Evolutionary conservation across 1,140 invertebrate genomes (phyloP).

Genomic region (Caenorhabditis inopinata): DNA sequence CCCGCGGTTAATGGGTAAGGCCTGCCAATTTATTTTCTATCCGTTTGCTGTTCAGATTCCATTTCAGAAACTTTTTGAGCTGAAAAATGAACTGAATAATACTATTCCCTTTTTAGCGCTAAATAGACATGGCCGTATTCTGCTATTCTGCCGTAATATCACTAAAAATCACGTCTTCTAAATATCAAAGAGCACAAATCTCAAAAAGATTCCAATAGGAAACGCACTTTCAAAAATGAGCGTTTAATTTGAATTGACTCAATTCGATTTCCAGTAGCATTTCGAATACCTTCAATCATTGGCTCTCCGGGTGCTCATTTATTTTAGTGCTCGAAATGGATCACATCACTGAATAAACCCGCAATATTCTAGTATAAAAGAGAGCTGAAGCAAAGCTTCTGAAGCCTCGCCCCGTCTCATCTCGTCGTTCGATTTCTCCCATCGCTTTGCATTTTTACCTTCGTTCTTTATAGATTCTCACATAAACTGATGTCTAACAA

Average conservation of each 20-base stretch:
- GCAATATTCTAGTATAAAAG: background rate
- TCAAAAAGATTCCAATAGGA: background rate
- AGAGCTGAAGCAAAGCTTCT: no score
- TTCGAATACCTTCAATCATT: background rate
- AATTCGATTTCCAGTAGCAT: background rate
- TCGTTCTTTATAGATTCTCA: background rate
- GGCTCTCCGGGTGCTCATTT: background rate
- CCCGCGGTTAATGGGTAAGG: no score
- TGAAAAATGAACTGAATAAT: background rate
- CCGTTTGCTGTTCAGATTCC: no score
- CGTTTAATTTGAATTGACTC: background rate
- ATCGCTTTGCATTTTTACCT: no score
- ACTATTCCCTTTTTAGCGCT: no score
- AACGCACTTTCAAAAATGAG: conserved; percentile 20
- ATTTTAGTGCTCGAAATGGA: background rate
- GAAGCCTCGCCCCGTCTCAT: background rate
- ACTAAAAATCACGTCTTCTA: background rate
- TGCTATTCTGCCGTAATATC: background rate
- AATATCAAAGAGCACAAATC: background rate
- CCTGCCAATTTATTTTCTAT: no score
- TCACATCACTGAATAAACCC: background rate
- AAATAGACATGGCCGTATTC: background rate
- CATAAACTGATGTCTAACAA: background rate
- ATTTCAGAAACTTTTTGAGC: background rate
- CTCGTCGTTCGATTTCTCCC: no score